phyloP scores from a whole-genome alignment of 1,140 invertebrate species.

The Radopholus similis region DNA sequence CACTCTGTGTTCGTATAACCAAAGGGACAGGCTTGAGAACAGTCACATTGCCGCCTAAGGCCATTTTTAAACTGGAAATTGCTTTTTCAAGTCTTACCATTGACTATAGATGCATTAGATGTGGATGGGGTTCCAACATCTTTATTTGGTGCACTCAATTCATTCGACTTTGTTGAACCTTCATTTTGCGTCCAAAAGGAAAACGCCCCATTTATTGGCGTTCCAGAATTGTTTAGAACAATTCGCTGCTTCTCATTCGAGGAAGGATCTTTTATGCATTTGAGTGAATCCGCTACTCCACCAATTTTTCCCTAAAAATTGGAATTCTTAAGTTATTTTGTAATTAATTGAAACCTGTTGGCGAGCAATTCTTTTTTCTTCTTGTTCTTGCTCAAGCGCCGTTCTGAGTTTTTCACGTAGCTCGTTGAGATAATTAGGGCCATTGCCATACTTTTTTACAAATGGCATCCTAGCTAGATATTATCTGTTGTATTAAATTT shows the following conservation, averaged over 20 bases:
- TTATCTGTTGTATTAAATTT: no score
- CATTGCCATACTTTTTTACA: no score
- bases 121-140: constrained; percentile 1
- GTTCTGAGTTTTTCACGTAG: constrained; percentile 13
- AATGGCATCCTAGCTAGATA: no score
- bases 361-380: constrained; percentile 17
- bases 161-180: neutral
- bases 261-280: neutral
- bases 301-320: constrained; percentile 22
- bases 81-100: constrained; percentile 3
- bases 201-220: constrained; percentile 31
- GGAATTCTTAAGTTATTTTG: neutral
- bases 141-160: neutral
- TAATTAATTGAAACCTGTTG: neutral
- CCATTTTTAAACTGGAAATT: neutral
- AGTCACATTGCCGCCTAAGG: constrained; percentile 3
- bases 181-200: constrained; percentile 1
- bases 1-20: constrained; percentile 29
- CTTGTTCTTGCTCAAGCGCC: constrained; percentile 21
- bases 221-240: constrained; percentile 25
- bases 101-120: neutral
- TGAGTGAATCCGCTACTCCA: constrained; percentile 17
- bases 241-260: constrained; percentile 25
- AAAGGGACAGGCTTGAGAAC: constrained; percentile 24
- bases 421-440: constrained; percentile 43